Conservation (phyloP, 2,113 vertebrate species). For the Arothron firmamentum region DNA sequence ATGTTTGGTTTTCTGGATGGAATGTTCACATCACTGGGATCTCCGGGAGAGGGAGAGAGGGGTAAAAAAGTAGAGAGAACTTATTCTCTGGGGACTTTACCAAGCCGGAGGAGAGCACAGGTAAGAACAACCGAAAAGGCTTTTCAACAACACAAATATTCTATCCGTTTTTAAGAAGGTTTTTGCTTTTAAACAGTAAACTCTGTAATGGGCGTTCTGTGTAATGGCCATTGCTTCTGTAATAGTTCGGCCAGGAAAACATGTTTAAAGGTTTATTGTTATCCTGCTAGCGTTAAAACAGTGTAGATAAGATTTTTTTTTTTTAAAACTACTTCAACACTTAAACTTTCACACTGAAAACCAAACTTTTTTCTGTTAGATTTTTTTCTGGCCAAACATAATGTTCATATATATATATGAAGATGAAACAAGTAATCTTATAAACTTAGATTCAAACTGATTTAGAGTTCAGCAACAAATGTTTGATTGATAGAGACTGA, state of each 20-base stretch:
- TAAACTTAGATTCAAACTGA: too few relatives aligned
- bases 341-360: background rate
- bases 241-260: background rate
- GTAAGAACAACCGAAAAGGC: constrained; percentile 42
- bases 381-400: background rate
- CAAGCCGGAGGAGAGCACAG: constrained; percentile 46
- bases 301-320: too few relatives aligned
- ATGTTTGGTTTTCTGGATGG: constrained; percentile 74
- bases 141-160: background rate
- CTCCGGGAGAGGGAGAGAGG: constrained; percentile 49
- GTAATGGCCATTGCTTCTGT: background rate
- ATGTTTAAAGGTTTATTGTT: background rate
- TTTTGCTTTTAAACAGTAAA: constrained; percentile 1
- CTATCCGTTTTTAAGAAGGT: constrained; percentile 1
- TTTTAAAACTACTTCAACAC: background rate
- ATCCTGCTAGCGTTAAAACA: too few relatives aligned
- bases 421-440: too few relatives aligned
- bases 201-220: background rate
- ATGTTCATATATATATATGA: background rate
- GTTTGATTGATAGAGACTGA: background rate
- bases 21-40: constrained; percentile 72
- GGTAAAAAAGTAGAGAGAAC: constrained; percentile 33
- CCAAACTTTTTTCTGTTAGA: too few relatives aligned
- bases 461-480: too few relatives aligned
- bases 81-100: constrained; percentile 48